Evolutionary conservation across 2,113 vertebrate species (phyloP).

Genomic region (Mastomys coucha): DNA sequence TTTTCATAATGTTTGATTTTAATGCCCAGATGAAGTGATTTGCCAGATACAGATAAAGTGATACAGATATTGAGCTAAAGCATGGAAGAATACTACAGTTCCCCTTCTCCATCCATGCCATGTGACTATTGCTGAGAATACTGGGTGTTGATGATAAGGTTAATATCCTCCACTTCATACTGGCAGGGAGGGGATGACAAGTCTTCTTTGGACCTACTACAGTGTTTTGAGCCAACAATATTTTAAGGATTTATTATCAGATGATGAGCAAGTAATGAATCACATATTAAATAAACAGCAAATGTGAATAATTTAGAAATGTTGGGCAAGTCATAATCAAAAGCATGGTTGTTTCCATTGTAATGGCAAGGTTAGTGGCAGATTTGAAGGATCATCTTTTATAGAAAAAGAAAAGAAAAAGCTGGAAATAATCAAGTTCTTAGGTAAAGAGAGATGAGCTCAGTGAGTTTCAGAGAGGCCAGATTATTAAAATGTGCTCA

Average conservation of each 20-base stretch:
- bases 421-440: background rate
- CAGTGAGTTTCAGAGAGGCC: background rate
- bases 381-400: background rate
- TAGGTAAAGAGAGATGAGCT: background rate
- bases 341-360: background rate
- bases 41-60: no score
- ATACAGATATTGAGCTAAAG: background rate
- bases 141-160: background rate
- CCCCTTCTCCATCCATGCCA: background rate
- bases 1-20: background rate
- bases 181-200: background rate
- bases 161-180: background rate
- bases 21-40: background rate
- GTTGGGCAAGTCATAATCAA: background rate
- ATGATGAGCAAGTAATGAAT: background rate
- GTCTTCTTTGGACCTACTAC: background rate
- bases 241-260: background rate
- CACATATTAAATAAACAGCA: background rate
- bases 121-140: background rate
- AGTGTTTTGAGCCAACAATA: background rate
- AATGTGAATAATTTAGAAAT: constrained; percentile 7
- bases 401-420: background rate
- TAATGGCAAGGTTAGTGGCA: background rate
- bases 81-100: background rate
- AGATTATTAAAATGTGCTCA: background rate